These are phyloP conservation scores for Drosophila mayaguana DNA, from an alignment of 2,888 invertebrate species.

Conservation along the genomic window DNA sequence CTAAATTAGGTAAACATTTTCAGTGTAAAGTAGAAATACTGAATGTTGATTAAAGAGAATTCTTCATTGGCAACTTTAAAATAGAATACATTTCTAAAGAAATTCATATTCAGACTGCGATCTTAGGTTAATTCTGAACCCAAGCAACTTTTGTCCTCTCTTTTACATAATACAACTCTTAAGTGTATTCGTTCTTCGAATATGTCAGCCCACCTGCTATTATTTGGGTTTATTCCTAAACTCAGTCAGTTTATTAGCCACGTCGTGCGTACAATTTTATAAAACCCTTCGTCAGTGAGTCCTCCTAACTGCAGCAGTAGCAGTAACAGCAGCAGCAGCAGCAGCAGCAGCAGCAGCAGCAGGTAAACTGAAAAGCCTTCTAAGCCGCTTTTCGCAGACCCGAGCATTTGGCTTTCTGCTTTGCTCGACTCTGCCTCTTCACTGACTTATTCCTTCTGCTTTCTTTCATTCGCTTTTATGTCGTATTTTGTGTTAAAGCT, in stretches of 20 bases:
- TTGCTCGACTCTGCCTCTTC: slow-evolving; percentile 2
- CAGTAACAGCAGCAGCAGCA: slow-evolving; percentile 4
- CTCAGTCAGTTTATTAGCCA: slow-evolving; percentile 70
- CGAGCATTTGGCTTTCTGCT: slow-evolving; percentile 41
- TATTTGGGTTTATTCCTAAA: slow-evolving; percentile 20
- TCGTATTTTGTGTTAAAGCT: slow-evolving; percentile 50
- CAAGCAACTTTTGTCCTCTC: not conserved
- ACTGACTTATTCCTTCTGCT: slow-evolving; percentile 1
- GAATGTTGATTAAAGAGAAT: not conserved
- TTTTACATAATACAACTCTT: not conserved
- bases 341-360: slow-evolving; percentile 1
- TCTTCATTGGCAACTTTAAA: not conserved
- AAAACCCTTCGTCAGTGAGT: slow-evolving; percentile 49
- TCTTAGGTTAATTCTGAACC: not conserved
- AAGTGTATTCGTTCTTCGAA: slow-evolving; percentile 26
- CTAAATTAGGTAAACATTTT: not conserved
- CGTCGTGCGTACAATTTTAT: slow-evolving; percentile 58
- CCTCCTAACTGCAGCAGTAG: slow-evolving; percentile 20
- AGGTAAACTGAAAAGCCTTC: slow-evolving; percentile 56
- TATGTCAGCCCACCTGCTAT: slow-evolving; percentile 5
- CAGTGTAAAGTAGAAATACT: not conserved
- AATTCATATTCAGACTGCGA: not conserved
- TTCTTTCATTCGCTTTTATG: slow-evolving; percentile 54
- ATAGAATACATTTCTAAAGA: not conserved
- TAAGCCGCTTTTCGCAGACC: slow-evolving; percentile 55